Percentiles rank a stretch among this genome's conserved stretches.
Conservation (phyloP, 2,797 vertebrate genomes). For the Crax fasciolata region DNA sequence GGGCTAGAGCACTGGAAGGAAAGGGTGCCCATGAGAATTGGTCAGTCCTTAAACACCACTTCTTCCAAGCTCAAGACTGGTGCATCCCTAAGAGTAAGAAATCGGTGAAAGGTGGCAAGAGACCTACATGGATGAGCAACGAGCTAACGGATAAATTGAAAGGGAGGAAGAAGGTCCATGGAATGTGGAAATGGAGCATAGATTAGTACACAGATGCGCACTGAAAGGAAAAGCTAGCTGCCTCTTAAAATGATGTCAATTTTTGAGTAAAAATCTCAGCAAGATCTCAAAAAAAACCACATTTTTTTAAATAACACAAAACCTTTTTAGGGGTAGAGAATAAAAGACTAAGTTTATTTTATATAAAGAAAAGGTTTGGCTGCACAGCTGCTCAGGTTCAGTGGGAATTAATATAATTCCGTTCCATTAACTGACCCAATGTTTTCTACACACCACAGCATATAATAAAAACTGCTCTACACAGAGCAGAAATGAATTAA, state of each 20-base stretch:
- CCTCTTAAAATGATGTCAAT: not conserved
- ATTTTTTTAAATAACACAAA: not conserved
- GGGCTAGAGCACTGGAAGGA: too few species aligned
- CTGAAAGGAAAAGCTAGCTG: not conserved
- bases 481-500: not conserved
- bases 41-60: too few species aligned
- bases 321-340: not conserved
- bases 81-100: too few species aligned
- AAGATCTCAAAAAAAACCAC: not conserved
- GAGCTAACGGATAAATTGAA: too few species aligned
- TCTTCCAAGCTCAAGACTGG: too few species aligned
- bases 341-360: fast-evolving
- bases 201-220: not conserved
- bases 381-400: not conserved
- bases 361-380: not conserved
- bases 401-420: not conserved
- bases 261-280: not conserved
- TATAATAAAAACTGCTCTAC: not conserved
- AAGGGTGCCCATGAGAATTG: too few species aligned
- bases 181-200: not conserved
- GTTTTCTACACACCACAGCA: not conserved
- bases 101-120: too few species aligned
- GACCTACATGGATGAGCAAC: too few species aligned
- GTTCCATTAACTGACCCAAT: not conserved
- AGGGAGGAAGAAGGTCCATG: too few species aligned